Conservation (phyloP, 2,113 vertebrate genomes). For the Caranx ignobilis region DNA sequence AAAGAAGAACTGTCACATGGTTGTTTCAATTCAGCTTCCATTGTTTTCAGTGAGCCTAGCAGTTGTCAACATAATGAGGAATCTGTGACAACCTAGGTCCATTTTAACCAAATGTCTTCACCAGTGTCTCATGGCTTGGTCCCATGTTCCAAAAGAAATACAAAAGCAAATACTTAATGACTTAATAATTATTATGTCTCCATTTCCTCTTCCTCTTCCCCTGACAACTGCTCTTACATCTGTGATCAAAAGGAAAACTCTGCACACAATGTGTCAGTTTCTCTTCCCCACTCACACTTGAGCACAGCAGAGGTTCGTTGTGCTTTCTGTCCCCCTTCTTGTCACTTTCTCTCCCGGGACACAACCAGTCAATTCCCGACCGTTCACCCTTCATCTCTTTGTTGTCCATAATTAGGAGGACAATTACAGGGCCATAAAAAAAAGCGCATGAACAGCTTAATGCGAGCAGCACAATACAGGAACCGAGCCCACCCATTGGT, state of each 20-base stretch:
- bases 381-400: conserved; percentile 50
- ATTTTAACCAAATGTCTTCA: no score
- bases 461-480: conserved; percentile 46
- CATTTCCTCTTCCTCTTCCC: neutral
- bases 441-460: conserved; percentile 35
- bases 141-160: no score
- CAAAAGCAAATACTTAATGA: no score
- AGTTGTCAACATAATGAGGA: no score
- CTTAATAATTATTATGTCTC: neutral
- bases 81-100: no score
- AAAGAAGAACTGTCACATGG: no score
- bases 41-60: no score
- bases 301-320: conserved; percentile 1
- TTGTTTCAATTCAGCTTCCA: no score
- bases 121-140: no score
- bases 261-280: neutral
- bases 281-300: neutral
- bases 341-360: conserved; percentile 15
- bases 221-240: neutral
- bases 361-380: conserved; percentile 38
- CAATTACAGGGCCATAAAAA: conserved; percentile 62
- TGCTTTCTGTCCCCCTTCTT: neutral
- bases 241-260: neutral
- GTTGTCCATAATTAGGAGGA: conserved; percentile 60
- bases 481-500: conserved; percentile 53